A percentile compares a stretch with the other conserved stretches of the same genome.
Evolutionary conservation across 2,888 invertebrate genomes (phyloP).

Genomic region (Ormyrus pomaceus): DNA sequence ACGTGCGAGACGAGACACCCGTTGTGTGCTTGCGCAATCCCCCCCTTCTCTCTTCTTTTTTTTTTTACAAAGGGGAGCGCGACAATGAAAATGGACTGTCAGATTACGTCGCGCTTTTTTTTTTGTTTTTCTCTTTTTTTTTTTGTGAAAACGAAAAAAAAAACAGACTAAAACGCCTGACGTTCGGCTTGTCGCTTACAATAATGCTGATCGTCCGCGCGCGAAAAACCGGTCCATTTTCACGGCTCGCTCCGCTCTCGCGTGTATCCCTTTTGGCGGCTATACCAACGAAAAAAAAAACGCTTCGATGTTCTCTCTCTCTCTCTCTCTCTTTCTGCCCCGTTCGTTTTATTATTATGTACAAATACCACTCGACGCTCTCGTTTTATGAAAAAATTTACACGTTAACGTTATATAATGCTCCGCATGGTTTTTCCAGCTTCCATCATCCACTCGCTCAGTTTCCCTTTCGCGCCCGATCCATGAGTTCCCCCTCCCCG

Average conservation of each 20-base stretch:
- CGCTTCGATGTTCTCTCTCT: constrained; percentile 26
- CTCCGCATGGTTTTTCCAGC: constrained; percentile 52
- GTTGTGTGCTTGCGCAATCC: constrained; percentile 21
- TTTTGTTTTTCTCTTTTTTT: too few relatives aligned
- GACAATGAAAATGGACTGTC: constrained; percentile 19
- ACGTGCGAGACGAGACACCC: constrained; percentile 25
- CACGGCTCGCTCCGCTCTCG: background rate
- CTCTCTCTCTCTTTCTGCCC: too few relatives aligned
- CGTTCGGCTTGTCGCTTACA: too few relatives aligned
- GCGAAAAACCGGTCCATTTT: constrained; percentile 8
- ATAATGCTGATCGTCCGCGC: background rate
- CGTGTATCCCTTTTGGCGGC: background rate
- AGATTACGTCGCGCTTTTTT: background rate
- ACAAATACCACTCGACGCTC: constrained; percentile 43
- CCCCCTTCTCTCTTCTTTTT: background rate
- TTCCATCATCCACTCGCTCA: constrained; percentile 14
- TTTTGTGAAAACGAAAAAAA: too few relatives aligned
- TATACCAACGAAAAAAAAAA: background rate
- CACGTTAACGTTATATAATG: constrained; percentile 32
- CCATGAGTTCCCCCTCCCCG: constrained; percentile 4
- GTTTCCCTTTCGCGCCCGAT: constrained; percentile 5
- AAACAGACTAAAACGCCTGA: too few relatives aligned
- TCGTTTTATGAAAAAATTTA: constrained; percentile 7
- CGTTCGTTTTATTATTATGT: constrained; percentile 23
- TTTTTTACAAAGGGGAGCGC: constrained; percentile 4